Base-by-base conservation (phyloP, 92 coral and sea anemone species). In the Scolanthus callimorphus region DNA sequence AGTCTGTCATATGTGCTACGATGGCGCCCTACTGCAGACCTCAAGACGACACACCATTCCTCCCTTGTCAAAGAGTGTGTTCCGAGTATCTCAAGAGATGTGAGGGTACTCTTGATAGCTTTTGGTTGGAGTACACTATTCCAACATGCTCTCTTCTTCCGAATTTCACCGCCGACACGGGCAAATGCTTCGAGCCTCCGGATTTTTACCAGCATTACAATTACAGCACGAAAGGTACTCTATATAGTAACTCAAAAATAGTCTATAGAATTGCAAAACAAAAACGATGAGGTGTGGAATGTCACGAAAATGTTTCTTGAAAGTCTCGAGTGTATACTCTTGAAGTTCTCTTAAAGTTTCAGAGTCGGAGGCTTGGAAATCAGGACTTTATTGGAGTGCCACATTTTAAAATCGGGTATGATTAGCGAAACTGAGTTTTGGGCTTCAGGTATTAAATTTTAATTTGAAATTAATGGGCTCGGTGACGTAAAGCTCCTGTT, bases 61-160 rank as follows among this genome's bases (percentile, higher is more conserved):
- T 67, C 17, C 89, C 83, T 24, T 82, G 89, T 41, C 63, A 39
- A 50, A 52, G 89, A 53, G 89, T 76, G 44, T 82, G 89, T 19
- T 49, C 61, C 11, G 89, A 82, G 70, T 82, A 55, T 55, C 45
- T 82, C 55, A 81, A 75, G 60, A 67, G 54, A 41, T 76, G 83
- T 24, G 51, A 1, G 3, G 65, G 63, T 20, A 2, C 17, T 21
- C 28, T 56, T 0, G 75, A 68, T 45, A 50, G 52, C 28, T 68
- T 68, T 46, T 56, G 57, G 63, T 46, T 82, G 29, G 79, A 82
- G 1, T 34, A 61, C 27, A 0, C 51, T 15, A 50, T 70, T 17
- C 51, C 63, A 13, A 20, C 11, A 9, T 82, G 89, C 30, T 20
- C 69, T 1, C 37, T 47, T 9, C 73, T 76, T 0, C 89, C 89